Conservation (phyloP, 2,888 invertebrate genomes). For the Aleiodes leptofemur region DNA sequence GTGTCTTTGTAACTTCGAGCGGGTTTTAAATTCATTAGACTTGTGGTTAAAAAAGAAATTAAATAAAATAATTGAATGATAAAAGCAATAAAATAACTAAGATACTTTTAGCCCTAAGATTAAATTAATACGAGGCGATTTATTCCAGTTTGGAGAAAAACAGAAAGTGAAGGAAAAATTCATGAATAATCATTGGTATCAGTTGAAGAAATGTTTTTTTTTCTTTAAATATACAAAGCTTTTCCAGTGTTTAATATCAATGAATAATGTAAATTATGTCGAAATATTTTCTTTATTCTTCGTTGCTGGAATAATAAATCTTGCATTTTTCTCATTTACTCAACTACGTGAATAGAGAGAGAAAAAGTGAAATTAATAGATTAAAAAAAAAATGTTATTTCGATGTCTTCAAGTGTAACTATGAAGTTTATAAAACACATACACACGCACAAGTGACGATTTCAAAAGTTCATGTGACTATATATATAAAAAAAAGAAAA, state of each 20-base stretch:
- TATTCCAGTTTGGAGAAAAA: neutral
- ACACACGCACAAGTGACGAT: slow-evolving; percentile 73
- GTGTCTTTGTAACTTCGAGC: slow-evolving; percentile 13
- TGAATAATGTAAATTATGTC: neutral
- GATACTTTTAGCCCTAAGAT: slow-evolving; percentile 20
- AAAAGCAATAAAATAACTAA: slow-evolving; percentile 4
- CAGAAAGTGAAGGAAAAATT: neutral
- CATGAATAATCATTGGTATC: neutral
- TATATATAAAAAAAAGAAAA: slow-evolving; percentile 46
- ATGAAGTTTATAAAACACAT: slow-evolving; percentile 71
- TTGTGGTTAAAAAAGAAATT: slow-evolving; percentile 4
- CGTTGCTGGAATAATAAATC: slow-evolving; percentile 40
- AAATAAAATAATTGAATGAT: neutral
- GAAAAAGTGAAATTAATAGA: slow-evolving; percentile 28
- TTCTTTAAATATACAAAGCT: neutral
- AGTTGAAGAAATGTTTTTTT: neutral
- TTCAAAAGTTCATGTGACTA: slow-evolving; percentile 65
- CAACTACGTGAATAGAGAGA: slow-evolving; percentile 34
- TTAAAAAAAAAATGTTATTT: slow-evolving; percentile 64
- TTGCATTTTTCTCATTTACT: slow-evolving; percentile 50
- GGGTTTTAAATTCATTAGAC: slow-evolving; percentile 18
- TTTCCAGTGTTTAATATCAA: neutral
- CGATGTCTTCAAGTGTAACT: slow-evolving; percentile 75
- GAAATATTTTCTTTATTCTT: slow-evolving; percentile 22
- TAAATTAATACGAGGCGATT: slow-evolving; percentile 14